A percentile compares a stretch with the other conserved stretches of the same genome.
phyloP scores from a whole-genome alignment of 2,888 invertebrate genomes.

The Tuberolachnus salignus region DNA sequence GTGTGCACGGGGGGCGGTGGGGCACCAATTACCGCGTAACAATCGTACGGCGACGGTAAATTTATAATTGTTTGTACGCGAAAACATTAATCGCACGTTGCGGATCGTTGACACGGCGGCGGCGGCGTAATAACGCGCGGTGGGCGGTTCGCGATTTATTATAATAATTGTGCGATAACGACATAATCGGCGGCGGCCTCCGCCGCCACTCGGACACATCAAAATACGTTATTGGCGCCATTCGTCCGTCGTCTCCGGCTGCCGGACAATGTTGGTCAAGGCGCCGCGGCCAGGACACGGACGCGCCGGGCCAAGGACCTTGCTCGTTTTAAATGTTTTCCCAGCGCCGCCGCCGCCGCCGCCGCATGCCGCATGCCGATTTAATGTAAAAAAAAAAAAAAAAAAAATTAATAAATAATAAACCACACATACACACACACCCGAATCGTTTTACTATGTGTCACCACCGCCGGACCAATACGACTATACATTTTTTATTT shows the following conservation, averaged over 20 bases:
- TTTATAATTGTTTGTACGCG: neutral
- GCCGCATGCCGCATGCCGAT: slow-evolving; percentile 38
- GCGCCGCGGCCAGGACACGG: slow-evolving; percentile 52
- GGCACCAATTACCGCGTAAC: no score
- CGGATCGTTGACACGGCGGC: slow-evolving; percentile 20
- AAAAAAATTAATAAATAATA: no score
- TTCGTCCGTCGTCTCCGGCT: slow-evolving; percentile 58
- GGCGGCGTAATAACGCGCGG: neutral
- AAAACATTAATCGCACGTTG: neutral
- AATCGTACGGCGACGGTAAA: no score
- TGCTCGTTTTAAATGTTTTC: slow-evolving; percentile 52
- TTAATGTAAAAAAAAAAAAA: slow-evolving; percentile 33
- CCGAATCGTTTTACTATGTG: slow-evolving; percentile 53
- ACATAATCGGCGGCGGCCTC: slow-evolving; percentile 46
- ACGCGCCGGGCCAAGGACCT: slow-evolving; percentile 54
- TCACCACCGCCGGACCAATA: neutral
- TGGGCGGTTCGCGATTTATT: slow-evolving; percentile 12
- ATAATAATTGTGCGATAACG: slow-evolving; percentile 45
- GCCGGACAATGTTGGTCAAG: slow-evolving; percentile 58
- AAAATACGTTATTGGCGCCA: slow-evolving; percentile 57
- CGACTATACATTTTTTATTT: neutral
- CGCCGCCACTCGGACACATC: slow-evolving; percentile 53
- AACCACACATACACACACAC: slow-evolving; percentile 10
- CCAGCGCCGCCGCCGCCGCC: slow-evolving; percentile 36
- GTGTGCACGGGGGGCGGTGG: no score